Base-by-base conservation (phyloP, 35 echinoderm and acorn worm species). In the Heliocidaris erythrogramma region DNA sequence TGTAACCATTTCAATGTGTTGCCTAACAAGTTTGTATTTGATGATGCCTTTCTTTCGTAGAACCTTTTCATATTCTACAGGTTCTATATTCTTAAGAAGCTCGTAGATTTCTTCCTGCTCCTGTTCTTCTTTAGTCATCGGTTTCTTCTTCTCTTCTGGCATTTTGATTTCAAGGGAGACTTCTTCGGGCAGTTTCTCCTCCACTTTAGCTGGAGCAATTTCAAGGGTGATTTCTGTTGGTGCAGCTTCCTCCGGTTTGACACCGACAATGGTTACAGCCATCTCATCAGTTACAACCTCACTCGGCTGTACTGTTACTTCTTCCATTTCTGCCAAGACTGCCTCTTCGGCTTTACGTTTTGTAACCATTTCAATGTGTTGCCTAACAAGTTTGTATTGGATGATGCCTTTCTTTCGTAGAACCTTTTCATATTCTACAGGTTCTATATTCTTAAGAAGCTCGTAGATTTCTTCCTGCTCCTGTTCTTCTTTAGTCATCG, bases 371-470 rank as follows among this genome's bases (percentile, higher is more conserved):
- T 95, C 59, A 48, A 97, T 85, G 49, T 95, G 94, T 90, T 97
- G 78, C 49, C 94, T 85, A 85, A 97, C 95, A 6, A 21, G 49
- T 90, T 97, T 97, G 86, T 86, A 61, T 78, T 94, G 92, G 30
- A 94, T 59, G 18, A 97, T 84, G 18, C 92, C 92, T 32, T 97
- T 90, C n/a, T 88, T 95, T 12, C 93, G 90, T 12, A 97, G 94
- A 93, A 97, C 78, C 49, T 95, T 97, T 61, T 94, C 96, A 52
- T 97, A 97, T 30, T 97, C 59, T 94, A 94, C 12, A 97, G 78
- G 93, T 94, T 94, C 86, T 49, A 31, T 85, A 94, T 86, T n/a
- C 30, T 49, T 84, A 29, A 84, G 84, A 49, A 84, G 84, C n/a
- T 49, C 47, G 31, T 59, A 86, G 85, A 86, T 88, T 86, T 86